Evolutionary conservation across 2,888 invertebrate genomes (phyloP).

Genomic region (Gymnocheta viridis): DNA sequence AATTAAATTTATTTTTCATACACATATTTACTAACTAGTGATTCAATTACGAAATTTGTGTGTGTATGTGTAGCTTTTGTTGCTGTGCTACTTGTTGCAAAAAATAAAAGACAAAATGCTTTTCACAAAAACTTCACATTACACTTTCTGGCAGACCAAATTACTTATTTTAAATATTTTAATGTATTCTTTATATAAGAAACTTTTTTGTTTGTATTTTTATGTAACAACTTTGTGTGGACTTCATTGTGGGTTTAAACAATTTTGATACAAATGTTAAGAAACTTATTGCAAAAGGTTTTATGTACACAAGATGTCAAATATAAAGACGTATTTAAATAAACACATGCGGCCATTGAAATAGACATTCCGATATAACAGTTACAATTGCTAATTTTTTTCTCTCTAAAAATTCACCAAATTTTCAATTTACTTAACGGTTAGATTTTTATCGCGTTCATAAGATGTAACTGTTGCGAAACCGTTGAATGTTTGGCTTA

Average conservation of each 20-base stretch:
- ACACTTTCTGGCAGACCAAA: conserved; percentile 31
- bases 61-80: neutral
- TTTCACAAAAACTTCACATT: conserved; percentile 1
- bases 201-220: neutral
- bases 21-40: conserved; percentile 17
- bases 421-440: too few relatives aligned
- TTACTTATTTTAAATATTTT: conserved; percentile 36
- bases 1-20: conserved; percentile 31
- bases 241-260: neutral
- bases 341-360: too few relatives aligned
- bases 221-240: neutral
- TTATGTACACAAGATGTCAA: too few relatives aligned
- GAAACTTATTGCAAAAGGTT: neutral
- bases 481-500: too few relatives aligned
- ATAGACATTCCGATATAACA: too few relatives aligned
- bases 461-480: too few relatives aligned
- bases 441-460: too few relatives aligned
- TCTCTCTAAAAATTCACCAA: too few relatives aligned
- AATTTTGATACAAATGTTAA: neutral
- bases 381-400: too few relatives aligned
- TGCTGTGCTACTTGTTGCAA: neutral
- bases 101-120: neutral
- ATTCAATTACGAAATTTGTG: conserved; percentile 44
- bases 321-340: too few relatives aligned
- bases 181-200: neutral